Percentiles rank a stretch among this genome's conserved stretches.
Evolutionary conservation across 2,113 vertebrate species (phyloP).

Genomic region (Oxygymnocypris stewartii): DNA sequence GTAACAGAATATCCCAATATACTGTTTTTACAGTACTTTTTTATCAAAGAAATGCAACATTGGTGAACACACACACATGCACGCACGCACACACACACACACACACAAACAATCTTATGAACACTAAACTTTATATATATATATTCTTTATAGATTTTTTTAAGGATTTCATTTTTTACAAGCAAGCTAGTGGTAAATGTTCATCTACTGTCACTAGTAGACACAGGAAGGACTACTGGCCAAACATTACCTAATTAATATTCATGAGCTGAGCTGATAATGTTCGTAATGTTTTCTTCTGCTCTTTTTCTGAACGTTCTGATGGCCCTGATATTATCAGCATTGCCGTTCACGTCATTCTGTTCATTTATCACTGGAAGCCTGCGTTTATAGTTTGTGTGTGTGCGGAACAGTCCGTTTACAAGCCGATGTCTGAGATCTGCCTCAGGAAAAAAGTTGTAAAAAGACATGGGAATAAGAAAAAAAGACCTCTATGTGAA

Average conservation of each 20-base stretch:
- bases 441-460: background rate
- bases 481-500: background rate
- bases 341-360: background rate
- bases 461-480: background rate
- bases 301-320: background rate
- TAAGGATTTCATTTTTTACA: background rate
- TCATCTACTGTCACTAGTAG: background rate
- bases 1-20: too few relatives aligned
- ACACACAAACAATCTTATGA: too few relatives aligned
- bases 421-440: background rate
- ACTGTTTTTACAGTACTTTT: too few relatives aligned
- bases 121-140: too few relatives aligned
- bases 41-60: too few relatives aligned
- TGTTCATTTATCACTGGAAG: background rate
- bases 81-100: too few relatives aligned
- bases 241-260: background rate
- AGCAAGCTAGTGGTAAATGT: background rate
- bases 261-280: background rate
- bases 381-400: background rate
- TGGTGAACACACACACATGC: background rate
- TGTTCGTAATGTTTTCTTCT: background rate
- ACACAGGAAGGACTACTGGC: background rate
- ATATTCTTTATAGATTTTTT: too few relatives aligned
- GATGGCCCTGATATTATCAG: background rate
- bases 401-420: background rate